Conservation (phyloP, 1,140 invertebrate species). For the Zaprionus taronus region DNA sequence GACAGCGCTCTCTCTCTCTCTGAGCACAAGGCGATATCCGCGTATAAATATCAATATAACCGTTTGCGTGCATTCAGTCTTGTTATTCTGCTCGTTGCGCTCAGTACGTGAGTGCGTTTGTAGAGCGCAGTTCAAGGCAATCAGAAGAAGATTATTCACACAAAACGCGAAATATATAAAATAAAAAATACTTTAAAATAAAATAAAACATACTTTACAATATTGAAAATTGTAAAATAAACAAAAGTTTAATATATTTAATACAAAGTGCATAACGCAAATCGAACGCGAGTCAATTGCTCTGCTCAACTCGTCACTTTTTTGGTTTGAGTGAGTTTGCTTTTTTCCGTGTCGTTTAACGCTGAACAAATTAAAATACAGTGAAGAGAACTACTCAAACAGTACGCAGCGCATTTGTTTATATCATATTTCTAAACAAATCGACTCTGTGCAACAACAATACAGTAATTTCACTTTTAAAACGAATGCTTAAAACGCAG, state of each 20-base stretch:
- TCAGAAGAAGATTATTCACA: conserved; percentile 9
- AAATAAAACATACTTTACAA: conserved; percentile 23
- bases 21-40: conserved; percentile 1
- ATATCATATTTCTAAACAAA: conserved; percentile 70
- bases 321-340: conserved; percentile 37
- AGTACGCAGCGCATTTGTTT: conserved; percentile 50
- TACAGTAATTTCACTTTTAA: conserved; percentile 63
- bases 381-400: conserved; percentile 23
- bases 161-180: conserved; percentile 22
- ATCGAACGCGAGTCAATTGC: conserved; percentile 12
- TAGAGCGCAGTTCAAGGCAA: conserved; percentile 19
- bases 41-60: conserved; percentile 48
- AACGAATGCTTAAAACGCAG: conserved; percentile 35
- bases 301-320: conserved; percentile 41
- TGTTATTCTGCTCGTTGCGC: conserved; percentile 36
- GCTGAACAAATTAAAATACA: conserved; percentile 17
- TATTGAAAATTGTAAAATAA: conserved; percentile 28
- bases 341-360: conserved; percentile 24
- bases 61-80: conserved; percentile 32
- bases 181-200: conserved; percentile 19
- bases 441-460: conserved; percentile 46
- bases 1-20: conserved; percentile 13
- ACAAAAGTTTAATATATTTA: background rate
- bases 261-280: conserved; percentile 3
- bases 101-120: conserved; percentile 20